A percentile compares a stretch with the other conserved stretches of the same genome.
These are phyloP conservation scores for Cyprinella venusta DNA, from an alignment of 2,797 vertebrate genomes.

Conservation along the genomic window DNA sequence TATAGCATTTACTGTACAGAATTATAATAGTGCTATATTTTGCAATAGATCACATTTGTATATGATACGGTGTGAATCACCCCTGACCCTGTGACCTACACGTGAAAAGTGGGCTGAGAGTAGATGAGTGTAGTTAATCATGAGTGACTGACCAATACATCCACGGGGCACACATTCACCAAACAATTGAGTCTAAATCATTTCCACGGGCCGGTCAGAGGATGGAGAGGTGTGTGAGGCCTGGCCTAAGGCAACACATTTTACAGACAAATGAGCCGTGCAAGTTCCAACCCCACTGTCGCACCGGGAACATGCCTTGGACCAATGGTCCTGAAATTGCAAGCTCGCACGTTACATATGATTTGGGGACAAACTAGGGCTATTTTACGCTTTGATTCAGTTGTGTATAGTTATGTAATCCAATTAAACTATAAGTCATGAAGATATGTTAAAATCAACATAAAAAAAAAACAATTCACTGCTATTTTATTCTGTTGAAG, in stretches of 20 bases:
- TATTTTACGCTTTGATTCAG: background rate
- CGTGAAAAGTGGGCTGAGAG: background rate
- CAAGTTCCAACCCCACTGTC: constrained; percentile 61
- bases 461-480: background rate
- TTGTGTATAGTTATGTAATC: background rate
- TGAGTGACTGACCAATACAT: constrained; percentile 56
- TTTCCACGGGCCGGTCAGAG: constrained; percentile 23
- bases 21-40: background rate
- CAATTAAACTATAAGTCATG: background rate
- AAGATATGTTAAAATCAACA: background rate
- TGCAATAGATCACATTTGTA: background rate
- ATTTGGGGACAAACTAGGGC: background rate
- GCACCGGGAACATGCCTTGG: constrained; percentile 51
- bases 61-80: constrained; percentile 54
- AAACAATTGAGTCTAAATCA: constrained; percentile 55
- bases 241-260: constrained; percentile 59
- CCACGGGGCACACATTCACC: constrained; percentile 53
- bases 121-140: constrained; percentile 52
- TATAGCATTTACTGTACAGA: background rate
- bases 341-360: constrained; percentile 25
- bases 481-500: background rate
- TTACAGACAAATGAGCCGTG: constrained; percentile 66
- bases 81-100: constrained; percentile 36
- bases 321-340: constrained; percentile 50
- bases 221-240: constrained; percentile 26